Evolutionary conservation across 2,888 invertebrate species (phyloP), one percentile per base, ranked within the genome.

Genomic region (Apoderus coryli): DNA sequence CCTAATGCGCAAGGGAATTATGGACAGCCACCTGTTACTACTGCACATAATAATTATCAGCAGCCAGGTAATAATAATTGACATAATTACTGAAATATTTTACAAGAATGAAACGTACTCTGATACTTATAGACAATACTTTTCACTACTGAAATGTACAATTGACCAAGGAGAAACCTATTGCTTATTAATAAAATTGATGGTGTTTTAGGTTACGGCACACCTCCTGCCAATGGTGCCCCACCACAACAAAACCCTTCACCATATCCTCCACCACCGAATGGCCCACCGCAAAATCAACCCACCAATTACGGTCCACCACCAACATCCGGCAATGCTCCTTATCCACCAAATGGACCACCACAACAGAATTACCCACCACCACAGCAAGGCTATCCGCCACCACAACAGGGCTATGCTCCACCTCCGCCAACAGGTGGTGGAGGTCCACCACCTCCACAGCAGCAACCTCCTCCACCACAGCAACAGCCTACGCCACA

Each of bases 11-110:
- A 68, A 50, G 64, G 64, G 14, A 64, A 59, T 28, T 72, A 72
- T 55, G 72, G 70, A 1, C 71, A 70, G 36, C 70, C 71, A 23
- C 70, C 67, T 10, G 63, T 69, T 22, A 69, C 70, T 31, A 56
- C 68, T 37, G 44, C 66, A 53, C 60, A 56, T 42, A 68, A 61
- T 47, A 69, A 63, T 46, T 70, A 69, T 49, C 67, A 67, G 25
- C 67, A 69, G 37, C 52, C 53, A 27, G 55, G 45, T 44, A 40
- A 27, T n/a, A n/a, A n/a, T n/a, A n/a, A n/a, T n/a, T n/a, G n/a
- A n/a, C n/a, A n/a, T n/a, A n/a, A n/a, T n/a, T n/a, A n/a, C n/a
- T n/a, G n/a, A n/a, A n/a, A n/a, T n/a, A n/a, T n/a, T n/a, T n/a
- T n/a, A n/a, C n/a, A n/a, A n/a, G n/a, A n/a, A n/a, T n/a, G n/a